Evolutionary conservation across 2,797 vertebrate species (phyloP), one percentile per base, ranked within the genome.

Genomic region (Onychomys arenicola): DNA sequence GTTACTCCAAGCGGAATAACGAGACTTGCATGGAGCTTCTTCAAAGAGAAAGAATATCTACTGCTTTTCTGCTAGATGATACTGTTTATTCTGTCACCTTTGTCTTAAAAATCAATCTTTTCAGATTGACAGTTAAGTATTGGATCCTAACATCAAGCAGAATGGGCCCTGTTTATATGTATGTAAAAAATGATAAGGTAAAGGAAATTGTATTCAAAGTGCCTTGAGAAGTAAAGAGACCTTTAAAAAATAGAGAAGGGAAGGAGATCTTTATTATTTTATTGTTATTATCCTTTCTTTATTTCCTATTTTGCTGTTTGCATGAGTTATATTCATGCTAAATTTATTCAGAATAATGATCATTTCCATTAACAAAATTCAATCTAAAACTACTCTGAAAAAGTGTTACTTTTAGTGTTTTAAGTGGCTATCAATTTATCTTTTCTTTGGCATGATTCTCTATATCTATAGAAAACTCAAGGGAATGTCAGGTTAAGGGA

Each of bases 1-100:
- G 85, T 73, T 92, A 34, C 57, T 71, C 69, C 75, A 95, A 84
- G 93, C 77, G 29, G 82, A 93, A 83, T 83, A 82, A 67, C 67
- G 63, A 40, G 85, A 73, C 37, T 87, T 92, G 59, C 8, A 89
- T 82, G 75, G 89, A 77, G n/a, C 37, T 32, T 90, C 86, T 75
- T 85, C n/a, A 91, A 86, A 91, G 14, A 77, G 49, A 82, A 82
- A 76, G n/a, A 73, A 3, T 59, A 12, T 86, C 85, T 94, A 55
- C 92, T n/a, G 71, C 34, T 80, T 85, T 84, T 57, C 25, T 94
- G 29, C 46, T 71, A 40, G 21, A 32, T 40, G 32, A 59, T 63
- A 46, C 3, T 78, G 61, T 89, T 43, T 95, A 46, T 77, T 11
- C 49, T 63, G 13, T 80, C 37, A 82, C 93, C 9, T 76, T 89